Base-by-base conservation (phyloP, 2,797 vertebrate species). In the Yasuhikotakia modesta region DNA sequence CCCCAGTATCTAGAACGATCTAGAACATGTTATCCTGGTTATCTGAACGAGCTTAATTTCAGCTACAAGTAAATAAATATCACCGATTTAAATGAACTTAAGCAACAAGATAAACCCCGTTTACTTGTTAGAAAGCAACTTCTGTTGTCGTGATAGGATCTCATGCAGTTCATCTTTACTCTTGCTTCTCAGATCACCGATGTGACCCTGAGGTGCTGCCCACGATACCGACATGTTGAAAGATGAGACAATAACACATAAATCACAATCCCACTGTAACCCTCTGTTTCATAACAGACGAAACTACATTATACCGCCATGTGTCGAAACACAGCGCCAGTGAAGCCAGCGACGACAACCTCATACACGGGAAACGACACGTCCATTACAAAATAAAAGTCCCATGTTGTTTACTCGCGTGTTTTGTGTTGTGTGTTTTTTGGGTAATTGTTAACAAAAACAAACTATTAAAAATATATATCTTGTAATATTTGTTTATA, bases 91-190 rank as follows among this genome's bases (percentile, higher is more conserved):
- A n/a, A n/a, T n/a, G n/a, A n/a, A n/a, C n/a, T n/a, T n/a, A n/a
- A n/a, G n/a, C n/a, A n/a, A n/a, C n/a, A n/a, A n/a, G n/a, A n/a
- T n/a, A n/a, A n/a, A 21, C 5, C 45, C 13, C 43, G 19, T 13
- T n/a, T 10, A 94, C 93, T 77, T 91, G 83, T 94, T 93, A 2
- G 81, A 81, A 2, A 96, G 91, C 22, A 98, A 92, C 82, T 91
- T 94, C 82, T 95, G 87, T 87, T 98, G 96, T 39, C 96, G 91
- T 81, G 84, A 82, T 55, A 96, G 89, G 85, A 96, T 92, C 43
- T 98, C 96, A n/a, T 64, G 85, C 16, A 98, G 95, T 88, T 97
- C 94, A 22, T 86, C 88, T 86, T 85, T 91, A 80, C 90, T 94
- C 79, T 87, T 93, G 46, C 68, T 83, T n/a, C 84, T 87, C 82